Conservation (phyloP, 2,113 vertebrate genomes). For the Callospermophilus lateralis region DNA sequence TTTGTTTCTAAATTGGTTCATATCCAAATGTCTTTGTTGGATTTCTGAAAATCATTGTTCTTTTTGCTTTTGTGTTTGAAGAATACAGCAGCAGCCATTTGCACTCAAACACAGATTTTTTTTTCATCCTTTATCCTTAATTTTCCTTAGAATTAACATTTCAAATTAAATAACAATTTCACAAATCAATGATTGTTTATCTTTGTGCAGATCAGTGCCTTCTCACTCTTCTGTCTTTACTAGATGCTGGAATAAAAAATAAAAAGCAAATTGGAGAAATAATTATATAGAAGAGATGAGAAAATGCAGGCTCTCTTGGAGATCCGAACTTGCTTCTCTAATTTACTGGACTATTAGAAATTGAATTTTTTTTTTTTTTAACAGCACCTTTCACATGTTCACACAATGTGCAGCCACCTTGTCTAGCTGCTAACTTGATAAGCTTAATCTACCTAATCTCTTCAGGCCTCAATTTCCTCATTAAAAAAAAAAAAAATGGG, state of each 20-base stretch:
- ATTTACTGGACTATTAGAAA: background rate
- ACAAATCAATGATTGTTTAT: background rate
- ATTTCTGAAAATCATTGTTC: slow-evolving; percentile 15
- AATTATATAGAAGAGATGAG: background rate
- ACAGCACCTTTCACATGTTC: background rate
- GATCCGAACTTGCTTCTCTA: background rate
- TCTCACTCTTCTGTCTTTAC: background rate
- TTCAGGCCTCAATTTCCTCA: background rate
- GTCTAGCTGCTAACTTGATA: background rate
- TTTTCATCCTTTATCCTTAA: slow-evolving; percentile 10
- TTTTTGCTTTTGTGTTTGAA: slow-evolving; percentile 43
- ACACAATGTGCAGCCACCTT: accelerated
- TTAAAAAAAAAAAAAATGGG: background rate
- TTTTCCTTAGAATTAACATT: background rate
- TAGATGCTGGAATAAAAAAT: background rate
- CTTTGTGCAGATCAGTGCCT: accelerated
- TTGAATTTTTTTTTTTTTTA: background rate
- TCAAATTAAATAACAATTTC: slow-evolving; percentile 32
- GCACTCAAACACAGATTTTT: background rate
- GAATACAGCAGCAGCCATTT: background rate
- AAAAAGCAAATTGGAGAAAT: background rate
- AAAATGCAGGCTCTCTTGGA: background rate
- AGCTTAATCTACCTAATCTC: background rate
- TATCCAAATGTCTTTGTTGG: background rate
- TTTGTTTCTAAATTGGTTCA: background rate